These are phyloP conservation scores for Meloidogyne chitwoodi DNA, from an alignment of 1,140 invertebrate species.

Conservation along the genomic window DNA sequence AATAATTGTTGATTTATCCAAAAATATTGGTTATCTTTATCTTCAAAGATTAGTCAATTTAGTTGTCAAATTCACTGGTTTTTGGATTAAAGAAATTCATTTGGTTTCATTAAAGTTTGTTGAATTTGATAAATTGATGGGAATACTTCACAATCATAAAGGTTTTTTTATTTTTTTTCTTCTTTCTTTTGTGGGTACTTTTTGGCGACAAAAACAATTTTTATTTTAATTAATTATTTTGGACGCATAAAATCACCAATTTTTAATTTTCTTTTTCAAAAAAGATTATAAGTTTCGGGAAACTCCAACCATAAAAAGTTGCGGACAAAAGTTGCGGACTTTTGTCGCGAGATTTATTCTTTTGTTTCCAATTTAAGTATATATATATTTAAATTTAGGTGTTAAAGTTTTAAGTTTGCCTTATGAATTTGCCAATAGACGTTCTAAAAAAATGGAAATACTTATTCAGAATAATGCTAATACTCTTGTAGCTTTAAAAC, in stretches of 20 bases:
- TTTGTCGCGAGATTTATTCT: too few species aligned
- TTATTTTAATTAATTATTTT: too few species aligned
- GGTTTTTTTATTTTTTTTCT: neutral
- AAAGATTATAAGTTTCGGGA: too few species aligned
- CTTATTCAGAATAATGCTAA: neutral
- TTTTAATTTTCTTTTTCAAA: too few species aligned
- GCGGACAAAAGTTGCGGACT: too few species aligned
- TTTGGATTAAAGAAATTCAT: neutral
- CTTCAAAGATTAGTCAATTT: neutral
- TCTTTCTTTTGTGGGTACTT: too few species aligned
- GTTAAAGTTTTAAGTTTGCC: neutral
- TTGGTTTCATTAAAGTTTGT: neutral
- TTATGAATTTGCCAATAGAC: neutral
- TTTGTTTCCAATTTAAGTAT: too few species aligned
- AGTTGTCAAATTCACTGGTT: neutral
- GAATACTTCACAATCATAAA: neutral
- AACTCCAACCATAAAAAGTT: too few species aligned
- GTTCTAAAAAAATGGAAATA: neutral
- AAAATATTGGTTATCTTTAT: neutral
- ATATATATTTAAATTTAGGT: neutral
- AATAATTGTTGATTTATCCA: neutral
- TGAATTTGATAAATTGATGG: neutral
- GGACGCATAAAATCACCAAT: too few species aligned
- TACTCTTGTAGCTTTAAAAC: neutral
- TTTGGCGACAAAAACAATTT: too few species aligned